These are phyloP conservation scores for Syritta pipiens DNA, from an alignment of 2,888 invertebrate genomes.

Conservation along the genomic window DNA sequence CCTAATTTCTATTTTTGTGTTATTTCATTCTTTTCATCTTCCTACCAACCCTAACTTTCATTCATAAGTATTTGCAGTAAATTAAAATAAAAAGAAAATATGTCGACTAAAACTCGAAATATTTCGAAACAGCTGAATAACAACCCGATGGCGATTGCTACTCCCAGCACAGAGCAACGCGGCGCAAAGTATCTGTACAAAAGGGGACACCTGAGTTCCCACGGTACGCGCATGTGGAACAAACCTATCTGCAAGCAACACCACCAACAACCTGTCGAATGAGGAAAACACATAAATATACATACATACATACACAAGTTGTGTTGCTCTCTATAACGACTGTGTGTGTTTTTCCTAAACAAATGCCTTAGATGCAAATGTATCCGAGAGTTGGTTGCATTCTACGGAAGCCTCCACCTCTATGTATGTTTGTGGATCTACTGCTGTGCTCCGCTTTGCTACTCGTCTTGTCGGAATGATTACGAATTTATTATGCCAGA, in stretches of 20 bases:
- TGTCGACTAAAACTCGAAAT: conserved; percentile 44
- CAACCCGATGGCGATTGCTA: conserved; percentile 24
- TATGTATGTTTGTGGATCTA: not conserved
- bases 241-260: conserved; percentile 34
- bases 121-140: conserved; percentile 35
- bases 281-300: conserved; percentile 30
- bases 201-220: conserved; percentile 67
- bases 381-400: conserved; percentile 56
- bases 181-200: conserved; percentile 39
- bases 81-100: conserved; percentile 41
- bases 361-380: conserved; percentile 64
- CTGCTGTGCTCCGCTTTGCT: no score
- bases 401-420: conserved; percentile 61
- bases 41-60: conserved; percentile 56
- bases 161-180: not conserved
- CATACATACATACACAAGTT: not conserved
- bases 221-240: conserved; percentile 63
- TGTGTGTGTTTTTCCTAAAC: conserved; percentile 50
- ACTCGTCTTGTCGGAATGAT: conserved; percentile 59
- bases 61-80: conserved; percentile 61
- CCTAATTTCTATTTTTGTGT: conserved; percentile 51
- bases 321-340: not conserved
- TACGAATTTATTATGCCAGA: conserved; percentile 62
- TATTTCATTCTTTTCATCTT: conserved; percentile 15
- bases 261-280: conserved; percentile 66